These are phyloP conservation scores for Psilopogon haemacephalus DNA, from an alignment of 2,113 vertebrate species.

Conservation along the genomic window DNA sequence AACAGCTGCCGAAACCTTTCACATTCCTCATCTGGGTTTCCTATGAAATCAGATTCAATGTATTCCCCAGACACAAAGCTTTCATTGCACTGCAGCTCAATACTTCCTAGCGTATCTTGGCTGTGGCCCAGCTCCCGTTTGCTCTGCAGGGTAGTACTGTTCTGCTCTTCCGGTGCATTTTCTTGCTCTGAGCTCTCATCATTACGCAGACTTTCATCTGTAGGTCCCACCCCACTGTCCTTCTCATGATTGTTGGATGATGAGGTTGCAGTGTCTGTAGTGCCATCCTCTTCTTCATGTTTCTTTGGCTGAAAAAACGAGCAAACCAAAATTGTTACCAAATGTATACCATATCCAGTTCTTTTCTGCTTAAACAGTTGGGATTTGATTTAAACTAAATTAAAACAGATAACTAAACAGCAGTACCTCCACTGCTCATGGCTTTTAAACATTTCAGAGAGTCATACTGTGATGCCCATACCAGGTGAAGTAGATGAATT, in stretches of 20 bases:
- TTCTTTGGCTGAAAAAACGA: constrained; percentile 79
- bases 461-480: not conserved
- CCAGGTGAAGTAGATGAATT: not conserved
- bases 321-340: not conserved
- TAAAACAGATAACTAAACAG: not conserved
- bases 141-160: constrained; percentile 74
- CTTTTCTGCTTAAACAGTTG: constrained; percentile 6
- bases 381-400: not conserved
- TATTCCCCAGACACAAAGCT: constrained; percentile 77
- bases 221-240: constrained; percentile 80
- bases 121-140: constrained; percentile 69
- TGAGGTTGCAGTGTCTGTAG: constrained; percentile 89
- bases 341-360: not conserved
- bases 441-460: constrained; percentile 8
- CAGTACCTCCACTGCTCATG: not conserved
- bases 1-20: constrained; percentile 91
- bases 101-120: constrained; percentile 69
- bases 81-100: constrained; percentile 72
- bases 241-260: constrained; percentile 88
- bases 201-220: constrained; percentile 80
- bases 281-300: constrained; percentile 86
- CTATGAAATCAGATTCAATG: constrained; percentile 71
- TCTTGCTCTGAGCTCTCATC: constrained; percentile 87
- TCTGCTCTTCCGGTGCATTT: constrained; percentile 81
- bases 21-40: constrained; percentile 80